Conservation (phyloP, 2,797 vertebrate species). For the Epinephelus awoara region DNA sequence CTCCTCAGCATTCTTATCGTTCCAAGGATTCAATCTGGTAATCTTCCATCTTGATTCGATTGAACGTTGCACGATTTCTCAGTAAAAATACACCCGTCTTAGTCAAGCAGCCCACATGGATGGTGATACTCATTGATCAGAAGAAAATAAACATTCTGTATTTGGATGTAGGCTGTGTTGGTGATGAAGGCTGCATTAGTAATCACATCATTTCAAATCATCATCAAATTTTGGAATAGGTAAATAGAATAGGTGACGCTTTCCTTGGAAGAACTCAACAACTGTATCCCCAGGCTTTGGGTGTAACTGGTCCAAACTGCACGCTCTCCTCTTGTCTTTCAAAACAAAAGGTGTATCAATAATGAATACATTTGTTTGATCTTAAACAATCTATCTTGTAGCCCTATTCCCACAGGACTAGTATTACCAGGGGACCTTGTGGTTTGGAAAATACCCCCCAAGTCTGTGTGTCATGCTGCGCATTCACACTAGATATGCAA, state of each 20-base stretch:
- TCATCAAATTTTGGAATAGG: background rate
- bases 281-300: background rate
- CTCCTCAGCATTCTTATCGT: conserved; percentile 27
- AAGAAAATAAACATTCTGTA: background rate
- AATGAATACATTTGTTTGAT: no score
- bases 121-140: background rate
- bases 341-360: no score
- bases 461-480: no score
- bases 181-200: background rate
- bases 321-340: no score
- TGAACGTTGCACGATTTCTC: background rate
- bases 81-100: background rate
- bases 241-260: background rate
- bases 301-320: no score
- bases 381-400: no score
- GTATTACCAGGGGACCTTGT: no score
- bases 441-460: no score
- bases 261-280: background rate
- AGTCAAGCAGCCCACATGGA: background rate
- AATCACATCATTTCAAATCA: conserved; percentile 6
- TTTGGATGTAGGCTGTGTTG: background rate
- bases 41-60: conserved; percentile 3
- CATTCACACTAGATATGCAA: no score
- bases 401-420: no score
- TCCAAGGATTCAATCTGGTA: conserved; percentile 20